Evolutionary conservation across 2,797 vertebrate genomes (phyloP).

Genomic region (Sebastes iracundus): DNA sequence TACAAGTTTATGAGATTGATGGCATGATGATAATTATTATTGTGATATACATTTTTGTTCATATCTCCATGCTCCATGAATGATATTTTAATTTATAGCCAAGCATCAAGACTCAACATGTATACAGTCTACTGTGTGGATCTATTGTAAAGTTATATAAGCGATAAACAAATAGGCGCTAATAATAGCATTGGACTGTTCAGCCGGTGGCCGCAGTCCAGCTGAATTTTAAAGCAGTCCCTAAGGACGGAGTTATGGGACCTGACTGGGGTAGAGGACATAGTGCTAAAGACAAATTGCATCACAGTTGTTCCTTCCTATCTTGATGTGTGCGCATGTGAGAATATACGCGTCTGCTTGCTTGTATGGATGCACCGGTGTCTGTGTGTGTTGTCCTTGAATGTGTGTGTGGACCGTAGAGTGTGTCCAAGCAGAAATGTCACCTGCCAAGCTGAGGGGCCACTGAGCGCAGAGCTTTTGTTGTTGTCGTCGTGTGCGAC

Average conservation of each 20-base stretch:
- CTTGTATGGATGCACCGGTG: neutral
- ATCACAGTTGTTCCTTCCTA: constrained; percentile 10
- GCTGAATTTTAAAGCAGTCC: constrained; percentile 34
- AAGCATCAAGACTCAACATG: neutral
- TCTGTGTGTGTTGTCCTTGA: neutral
- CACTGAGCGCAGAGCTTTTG: constrained; percentile 30
- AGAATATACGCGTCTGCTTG: neutral
- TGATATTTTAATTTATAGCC: neutral
- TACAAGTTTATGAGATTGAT: too few species aligned
- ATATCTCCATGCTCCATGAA: neutral
- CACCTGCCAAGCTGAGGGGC: constrained; percentile 51
- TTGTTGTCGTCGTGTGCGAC: constrained; percentile 8
- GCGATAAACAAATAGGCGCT: constrained; percentile 39
- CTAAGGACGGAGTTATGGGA: constrained; percentile 28
- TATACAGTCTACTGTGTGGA: neutral
- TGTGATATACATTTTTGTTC: neutral
- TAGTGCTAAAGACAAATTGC: constrained; percentile 15
- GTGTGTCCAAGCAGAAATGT: constrained; percentile 57
- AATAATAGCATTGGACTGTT: constrained; percentile 46
- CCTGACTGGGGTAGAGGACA: constrained; percentile 11
- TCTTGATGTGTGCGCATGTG: neutral
- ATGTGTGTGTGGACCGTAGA: constrained; percentile 3
- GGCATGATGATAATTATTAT: neutral
- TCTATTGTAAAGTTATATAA: constrained; percentile 38
- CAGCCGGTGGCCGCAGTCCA: constrained; percentile 38